phyloP scores from a whole-genome alignment of 2,797 vertebrate genomes.

The Coreius guichenoti region DNA sequence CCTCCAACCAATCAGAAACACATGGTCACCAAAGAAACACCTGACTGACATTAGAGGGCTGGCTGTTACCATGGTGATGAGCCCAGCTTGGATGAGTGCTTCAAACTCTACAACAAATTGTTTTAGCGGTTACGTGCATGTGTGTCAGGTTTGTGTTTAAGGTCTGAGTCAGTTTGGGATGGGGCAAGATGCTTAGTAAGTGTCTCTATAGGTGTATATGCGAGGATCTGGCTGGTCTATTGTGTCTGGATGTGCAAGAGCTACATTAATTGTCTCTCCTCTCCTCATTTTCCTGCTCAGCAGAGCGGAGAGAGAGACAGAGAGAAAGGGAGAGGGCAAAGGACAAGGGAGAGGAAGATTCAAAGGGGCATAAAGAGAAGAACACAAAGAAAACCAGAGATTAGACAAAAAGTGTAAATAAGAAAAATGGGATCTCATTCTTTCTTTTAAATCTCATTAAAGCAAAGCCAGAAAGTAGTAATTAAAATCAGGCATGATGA shows the following conservation, averaged over 20 bases:
- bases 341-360: slow-evolving; percentile 22
- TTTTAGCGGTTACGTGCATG: slow-evolving; percentile 14
- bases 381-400: slow-evolving; percentile 29
- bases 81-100: slow-evolving; percentile 1
- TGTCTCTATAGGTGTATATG: slow-evolving; percentile 20
- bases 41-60: slow-evolving; percentile 59
- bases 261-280: slow-evolving; percentile 47
- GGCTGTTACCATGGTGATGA: slow-evolving; percentile 54
- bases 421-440: slow-evolving; percentile 25
- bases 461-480: slow-evolving; percentile 3
- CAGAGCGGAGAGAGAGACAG: slow-evolving; percentile 39
- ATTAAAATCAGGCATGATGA: slow-evolving; percentile 29
- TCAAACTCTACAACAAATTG: slow-evolving; percentile 11
- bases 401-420: slow-evolving; percentile 25
- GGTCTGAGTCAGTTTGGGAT: not conserved
- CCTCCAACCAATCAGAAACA: slow-evolving; percentile 57
- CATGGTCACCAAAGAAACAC: slow-evolving; percentile 60
- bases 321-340: slow-evolving; percentile 34
- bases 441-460: slow-evolving; percentile 32
- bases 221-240: slow-evolving; percentile 31
- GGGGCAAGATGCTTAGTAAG: slow-evolving; percentile 20
- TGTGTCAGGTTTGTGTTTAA: slow-evolving; percentile 6
- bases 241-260: slow-evolving; percentile 45
- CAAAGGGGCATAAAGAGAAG: slow-evolving; percentile 2
- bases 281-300: slow-evolving; percentile 50